Evolutionary conservation across 1,140 invertebrate species (phyloP).

Genomic region (Polyergus mexicanus): DNA sequence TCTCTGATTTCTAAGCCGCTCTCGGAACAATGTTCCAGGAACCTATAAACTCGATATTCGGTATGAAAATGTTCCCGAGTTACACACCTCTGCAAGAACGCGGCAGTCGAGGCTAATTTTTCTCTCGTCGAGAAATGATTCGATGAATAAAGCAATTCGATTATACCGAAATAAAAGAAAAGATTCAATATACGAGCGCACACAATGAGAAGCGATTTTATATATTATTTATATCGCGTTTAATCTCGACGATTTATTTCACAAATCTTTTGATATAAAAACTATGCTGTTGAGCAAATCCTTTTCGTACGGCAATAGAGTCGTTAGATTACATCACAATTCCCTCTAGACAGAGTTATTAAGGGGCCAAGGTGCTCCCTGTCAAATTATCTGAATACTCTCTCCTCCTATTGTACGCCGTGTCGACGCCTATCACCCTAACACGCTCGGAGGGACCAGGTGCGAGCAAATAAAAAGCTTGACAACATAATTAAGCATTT

Average conservation of each 20-base stretch:
- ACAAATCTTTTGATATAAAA: neutral
- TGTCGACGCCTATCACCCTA: constrained; percentile 60
- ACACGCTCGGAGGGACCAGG: constrained; percentile 39
- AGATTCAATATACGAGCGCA: too few relatives aligned
- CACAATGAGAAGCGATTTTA: neutral
- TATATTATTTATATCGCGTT: neutral
- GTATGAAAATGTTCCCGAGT: constrained; percentile 4
- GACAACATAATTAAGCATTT: constrained; percentile 46
- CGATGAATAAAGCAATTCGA: neutral
- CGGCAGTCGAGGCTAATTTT: neutral
- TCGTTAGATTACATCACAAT: constrained; percentile 52
- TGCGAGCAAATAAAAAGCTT: constrained; percentile 43
- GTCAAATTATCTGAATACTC: constrained; percentile 61
- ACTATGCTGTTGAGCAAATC: neutral
- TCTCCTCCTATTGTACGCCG: constrained; percentile 56
- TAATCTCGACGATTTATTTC: neutral
- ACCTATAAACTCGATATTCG: constrained; percentile 66
- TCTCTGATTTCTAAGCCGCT: constrained; percentile 68
- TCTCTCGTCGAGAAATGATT: neutral
- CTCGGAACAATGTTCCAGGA: constrained; percentile 56
- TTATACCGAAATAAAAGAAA: neutral
- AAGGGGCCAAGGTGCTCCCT: constrained; percentile 53
- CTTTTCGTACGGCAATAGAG: constrained; percentile 21
- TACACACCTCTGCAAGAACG: neutral
- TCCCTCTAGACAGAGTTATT: constrained; percentile 58